These are phyloP conservation scores for Palaemon carinicauda DNA, from an alignment of 1,140 invertebrate species.

Conservation along the genomic window DNA sequence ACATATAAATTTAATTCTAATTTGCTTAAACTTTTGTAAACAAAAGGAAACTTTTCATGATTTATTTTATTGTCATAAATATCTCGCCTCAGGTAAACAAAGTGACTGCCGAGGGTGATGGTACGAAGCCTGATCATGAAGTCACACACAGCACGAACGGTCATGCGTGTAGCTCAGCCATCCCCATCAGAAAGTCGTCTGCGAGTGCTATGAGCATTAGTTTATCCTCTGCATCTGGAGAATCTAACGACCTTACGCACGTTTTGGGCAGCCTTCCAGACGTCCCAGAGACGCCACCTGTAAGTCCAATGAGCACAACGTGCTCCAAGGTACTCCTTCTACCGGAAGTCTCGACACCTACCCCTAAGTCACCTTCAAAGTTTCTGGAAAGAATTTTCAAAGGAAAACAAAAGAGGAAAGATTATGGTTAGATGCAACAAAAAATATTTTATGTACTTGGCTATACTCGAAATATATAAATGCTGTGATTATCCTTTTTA, in stretches of 20 bases:
- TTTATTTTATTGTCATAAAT: no score
- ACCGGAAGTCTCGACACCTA: slow-evolving; percentile 6
- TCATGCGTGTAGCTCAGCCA: slow-evolving; percentile 2
- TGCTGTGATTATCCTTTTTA: no score
- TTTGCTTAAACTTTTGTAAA: no score
- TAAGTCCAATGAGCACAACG: slow-evolving; percentile 19
- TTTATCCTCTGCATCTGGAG: slow-evolving; percentile 16
- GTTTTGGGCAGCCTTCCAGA: slow-evolving; percentile 24
- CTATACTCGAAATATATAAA: background rate
- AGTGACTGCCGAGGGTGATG: no score
- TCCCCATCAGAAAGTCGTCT: slow-evolving; percentile 13
- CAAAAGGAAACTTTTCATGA: no score
- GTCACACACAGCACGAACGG: background rate
- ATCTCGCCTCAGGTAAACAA: no score
- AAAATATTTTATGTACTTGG: background rate
- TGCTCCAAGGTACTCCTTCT: slow-evolving; percentile 28
- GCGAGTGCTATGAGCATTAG: background rate
- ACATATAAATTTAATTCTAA: no score
- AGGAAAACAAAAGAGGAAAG: slow-evolving; percentile 40
- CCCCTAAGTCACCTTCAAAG: slow-evolving; percentile 15
- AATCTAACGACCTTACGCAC: slow-evolving; percentile 29
- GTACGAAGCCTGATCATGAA: background rate
- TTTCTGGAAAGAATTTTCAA: slow-evolving; percentile 38
- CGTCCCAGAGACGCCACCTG: slow-evolving; percentile 28
- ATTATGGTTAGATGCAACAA: slow-evolving; percentile 2